Conservation (phyloP, 2,888 invertebrate genomes). For the Nomada hirtipes region DNA sequence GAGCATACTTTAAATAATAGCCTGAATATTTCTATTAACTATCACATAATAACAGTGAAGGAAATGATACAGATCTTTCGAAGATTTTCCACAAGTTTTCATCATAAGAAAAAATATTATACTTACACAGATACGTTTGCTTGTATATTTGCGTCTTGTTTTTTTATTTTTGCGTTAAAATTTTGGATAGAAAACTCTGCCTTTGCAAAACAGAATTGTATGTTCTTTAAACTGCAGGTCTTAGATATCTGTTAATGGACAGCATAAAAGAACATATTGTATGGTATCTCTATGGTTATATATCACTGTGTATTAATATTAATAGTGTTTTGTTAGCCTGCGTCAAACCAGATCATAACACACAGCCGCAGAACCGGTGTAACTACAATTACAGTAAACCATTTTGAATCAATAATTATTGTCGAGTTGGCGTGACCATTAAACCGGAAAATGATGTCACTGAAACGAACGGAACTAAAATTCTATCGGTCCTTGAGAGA, state of each 20-base stretch:
- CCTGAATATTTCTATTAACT: no score
- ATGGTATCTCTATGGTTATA: not conserved
- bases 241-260: not conserved
- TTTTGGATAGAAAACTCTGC: not conserved
- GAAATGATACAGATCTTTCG: no score
- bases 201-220: not conserved
- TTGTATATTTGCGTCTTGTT: not conserved
- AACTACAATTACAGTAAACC: slow-evolving; percentile 33
- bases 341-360: slow-evolving; percentile 28
- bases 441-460: slow-evolving; percentile 42
- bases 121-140: no score
- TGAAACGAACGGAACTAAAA: slow-evolving; percentile 21
- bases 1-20: no score
- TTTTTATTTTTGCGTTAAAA: not conserved
- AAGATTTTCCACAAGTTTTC: no score
- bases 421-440: slow-evolving; percentile 16
- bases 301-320: slow-evolving; percentile 6
- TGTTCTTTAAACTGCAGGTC: not conserved
- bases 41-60: no score
- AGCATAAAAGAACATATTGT: not conserved
- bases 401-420: slow-evolving; percentile 47
- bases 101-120: no score
- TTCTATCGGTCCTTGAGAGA: not conserved
- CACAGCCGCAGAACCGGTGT: slow-evolving; percentile 22
- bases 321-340: slow-evolving; percentile 2